These are phyloP conservation scores for Micropoecilia bifurca DNA, from an alignment of 2,797 vertebrate species.

Conservation along the genomic window DNA sequence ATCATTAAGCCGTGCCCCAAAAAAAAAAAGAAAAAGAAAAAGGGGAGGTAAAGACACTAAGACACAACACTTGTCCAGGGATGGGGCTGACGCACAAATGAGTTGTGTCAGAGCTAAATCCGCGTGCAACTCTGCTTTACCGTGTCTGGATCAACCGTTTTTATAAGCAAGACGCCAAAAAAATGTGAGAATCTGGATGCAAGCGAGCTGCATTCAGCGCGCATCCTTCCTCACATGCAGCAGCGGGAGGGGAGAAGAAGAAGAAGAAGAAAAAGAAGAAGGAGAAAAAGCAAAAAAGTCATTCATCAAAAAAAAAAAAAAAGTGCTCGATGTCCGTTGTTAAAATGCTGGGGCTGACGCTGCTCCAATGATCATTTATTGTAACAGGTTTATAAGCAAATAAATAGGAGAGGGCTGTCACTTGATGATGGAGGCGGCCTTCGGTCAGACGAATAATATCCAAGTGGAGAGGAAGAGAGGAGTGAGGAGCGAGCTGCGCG, in stretches of 20 bases:
- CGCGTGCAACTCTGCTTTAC: slow-evolving; percentile 89
- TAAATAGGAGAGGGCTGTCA: slow-evolving; percentile 99
- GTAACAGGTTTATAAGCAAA: slow-evolving; percentile 99
- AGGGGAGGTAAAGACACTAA: neutral
- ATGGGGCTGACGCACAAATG: slow-evolving; percentile 85
- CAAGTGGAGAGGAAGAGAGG: slow-evolving; percentile 93
- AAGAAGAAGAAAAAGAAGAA: slow-evolving; percentile 67
- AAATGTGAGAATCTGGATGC: slow-evolving; percentile 91
- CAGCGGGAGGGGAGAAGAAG: slow-evolving; percentile 15
- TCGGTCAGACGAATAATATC: slow-evolving; percentile 98
- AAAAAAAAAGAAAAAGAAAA: neutral
- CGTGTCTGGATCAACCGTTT: slow-evolving; percentile 83
- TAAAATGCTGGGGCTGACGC: slow-evolving; percentile 97
- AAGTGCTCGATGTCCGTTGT: slow-evolving; percentile 92
- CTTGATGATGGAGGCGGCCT: slow-evolving; percentile 98
- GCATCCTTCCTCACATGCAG: slow-evolving; percentile 90
- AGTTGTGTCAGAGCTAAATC: slow-evolving; percentile 92
- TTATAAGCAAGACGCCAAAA: slow-evolving; percentile 88
- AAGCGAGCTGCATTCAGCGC: slow-evolving; percentile 85
- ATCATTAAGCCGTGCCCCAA: slow-evolving; percentile 88
- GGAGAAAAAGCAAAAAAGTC: slow-evolving; percentile 88
- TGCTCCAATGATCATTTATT: slow-evolving; percentile 99
- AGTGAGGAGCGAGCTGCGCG: slow-evolving; percentile 90
- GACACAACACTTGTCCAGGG: slow-evolving; percentile 83
- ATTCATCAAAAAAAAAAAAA: slow-evolving; percentile 92